phyloP scores from a whole-genome alignment of 2,113 vertebrate species.

The Lethenteron reissneri region DNA sequence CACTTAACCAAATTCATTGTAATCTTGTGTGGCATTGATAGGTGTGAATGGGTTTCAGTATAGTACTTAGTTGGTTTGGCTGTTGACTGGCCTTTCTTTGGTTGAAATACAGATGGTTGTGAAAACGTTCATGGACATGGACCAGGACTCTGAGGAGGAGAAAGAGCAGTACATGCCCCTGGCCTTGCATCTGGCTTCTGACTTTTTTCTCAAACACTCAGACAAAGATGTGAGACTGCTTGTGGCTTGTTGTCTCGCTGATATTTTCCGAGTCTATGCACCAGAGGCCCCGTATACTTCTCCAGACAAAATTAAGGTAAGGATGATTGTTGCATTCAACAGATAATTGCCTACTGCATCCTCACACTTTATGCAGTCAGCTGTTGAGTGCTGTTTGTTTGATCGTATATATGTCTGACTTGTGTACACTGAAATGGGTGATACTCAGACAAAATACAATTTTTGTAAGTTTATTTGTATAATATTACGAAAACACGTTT shows the following conservation, averaged over 20 bases:
- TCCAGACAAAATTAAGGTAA: conserved; percentile 95
- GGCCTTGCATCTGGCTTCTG: conserved; percentile 87
- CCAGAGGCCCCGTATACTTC: conserved; percentile 97
- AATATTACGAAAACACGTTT: background rate
- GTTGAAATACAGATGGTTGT: conserved; percentile 59
- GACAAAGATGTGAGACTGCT: conserved; percentile 95
- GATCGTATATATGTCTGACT: too few species aligned
- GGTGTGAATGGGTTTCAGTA: too few species aligned
- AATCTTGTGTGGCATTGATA: too few species aligned
- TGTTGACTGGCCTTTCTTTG: too few species aligned
- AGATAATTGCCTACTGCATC: background rate
- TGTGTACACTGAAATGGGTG: too few species aligned
- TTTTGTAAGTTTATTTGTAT: too few species aligned
- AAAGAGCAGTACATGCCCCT: conserved; percentile 92
- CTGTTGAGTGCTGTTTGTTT: too few species aligned
- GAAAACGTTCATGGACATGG: conserved; percentile 99
- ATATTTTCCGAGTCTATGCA: conserved; percentile 97
- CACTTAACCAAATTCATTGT: too few species aligned
- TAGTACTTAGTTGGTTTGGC: too few species aligned
- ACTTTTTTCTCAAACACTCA: conserved; percentile 98
- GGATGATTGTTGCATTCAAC: background rate
- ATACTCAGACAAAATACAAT: too few species aligned
- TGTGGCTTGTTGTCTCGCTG: conserved; percentile 92
- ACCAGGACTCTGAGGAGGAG: conserved; percentile 97
- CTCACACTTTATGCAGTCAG: too few species aligned